Evolutionary conservation across 2,113 vertebrate species (phyloP).

Genomic region (Pipa parva): DNA sequence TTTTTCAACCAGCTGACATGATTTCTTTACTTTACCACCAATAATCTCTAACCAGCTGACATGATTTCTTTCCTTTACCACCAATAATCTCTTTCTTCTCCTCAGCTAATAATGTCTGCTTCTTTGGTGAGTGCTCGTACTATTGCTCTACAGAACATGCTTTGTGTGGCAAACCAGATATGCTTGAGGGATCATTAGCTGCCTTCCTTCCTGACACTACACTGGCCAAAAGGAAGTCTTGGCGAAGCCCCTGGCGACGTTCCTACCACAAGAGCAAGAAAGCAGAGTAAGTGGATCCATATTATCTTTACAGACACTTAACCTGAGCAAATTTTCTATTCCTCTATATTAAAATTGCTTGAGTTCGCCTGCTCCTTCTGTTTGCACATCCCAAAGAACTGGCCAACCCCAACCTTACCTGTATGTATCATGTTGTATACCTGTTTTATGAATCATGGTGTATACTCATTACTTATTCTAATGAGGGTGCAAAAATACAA

Average conservation of each 20-base stretch:
- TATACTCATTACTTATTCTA: too few species aligned
- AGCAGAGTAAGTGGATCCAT: constrained; percentile 63
- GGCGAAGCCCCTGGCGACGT: constrained; percentile 83
- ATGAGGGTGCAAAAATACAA: too few species aligned
- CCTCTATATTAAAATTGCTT: too few species aligned
- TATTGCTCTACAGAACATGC: constrained; percentile 84
- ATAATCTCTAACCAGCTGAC: background rate
- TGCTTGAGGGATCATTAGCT: constrained; percentile 75
- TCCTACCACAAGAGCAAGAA: constrained; percentile 82
- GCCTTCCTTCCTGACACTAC: constrained; percentile 70
- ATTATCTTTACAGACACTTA: too few species aligned
- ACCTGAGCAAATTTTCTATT: too few species aligned
- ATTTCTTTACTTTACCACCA: background rate
- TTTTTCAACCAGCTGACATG: too few species aligned
- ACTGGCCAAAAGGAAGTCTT: constrained; percentile 66
- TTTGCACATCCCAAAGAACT: too few species aligned
- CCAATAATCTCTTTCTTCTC: constrained; percentile 20
- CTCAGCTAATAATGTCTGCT: constrained; percentile 75
- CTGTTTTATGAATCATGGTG: too few species aligned
- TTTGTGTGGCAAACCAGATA: constrained; percentile 68
- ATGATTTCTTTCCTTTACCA: background rate
- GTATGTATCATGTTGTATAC: too few species aligned
- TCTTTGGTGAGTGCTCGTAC: constrained; percentile 83
- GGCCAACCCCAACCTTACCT: too few species aligned
- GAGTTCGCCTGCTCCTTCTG: too few species aligned